A percentile compares a stretch with the other conserved stretches of the same genome.
Conservation (phyloP, 2,888 invertebrate genomes). For the Venusia cambrica region DNA sequence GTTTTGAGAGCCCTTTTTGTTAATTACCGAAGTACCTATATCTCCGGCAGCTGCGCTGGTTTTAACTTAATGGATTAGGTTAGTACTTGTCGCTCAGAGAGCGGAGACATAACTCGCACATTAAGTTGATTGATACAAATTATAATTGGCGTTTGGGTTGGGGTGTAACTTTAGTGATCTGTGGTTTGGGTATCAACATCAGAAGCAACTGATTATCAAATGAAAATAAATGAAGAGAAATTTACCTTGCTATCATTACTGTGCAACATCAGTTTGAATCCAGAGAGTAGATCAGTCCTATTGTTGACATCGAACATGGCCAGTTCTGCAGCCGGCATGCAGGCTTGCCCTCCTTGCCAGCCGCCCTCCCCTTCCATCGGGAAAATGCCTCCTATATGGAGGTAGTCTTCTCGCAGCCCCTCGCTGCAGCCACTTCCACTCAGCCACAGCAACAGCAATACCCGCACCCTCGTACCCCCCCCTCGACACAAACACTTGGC, state of each 20-base stretch:
- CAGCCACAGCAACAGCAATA: slow-evolving; percentile 58
- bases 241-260: slow-evolving; percentile 98
- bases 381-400: slow-evolving; percentile 98
- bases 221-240: slow-evolving; percentile 1
- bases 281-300: slow-evolving; percentile 92
- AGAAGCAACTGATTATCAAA: slow-evolving; percentile 1
- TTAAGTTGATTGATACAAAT: slow-evolving; percentile 55
- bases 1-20: slow-evolving; percentile 47
- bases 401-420: slow-evolving; percentile 83
- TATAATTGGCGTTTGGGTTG: slow-evolving; percentile 40
- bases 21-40: slow-evolving; percentile 45
- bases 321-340: slow-evolving; percentile 97
- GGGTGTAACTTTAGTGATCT: too few species aligned
- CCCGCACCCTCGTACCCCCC: slow-evolving; percentile 39
- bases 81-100: slow-evolving; percentile 42
- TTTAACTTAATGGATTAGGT: slow-evolving; percentile 57
- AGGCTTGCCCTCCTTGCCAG: slow-evolving; percentile 99
- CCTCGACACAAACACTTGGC: slow-evolving; percentile 62
- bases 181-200: too few species aligned
- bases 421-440: slow-evolving; percentile 58
- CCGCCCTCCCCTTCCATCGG: slow-evolving; percentile 98
- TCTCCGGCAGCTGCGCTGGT: slow-evolving; percentile 42
- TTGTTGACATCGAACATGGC: slow-evolving; percentile 98
- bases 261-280: slow-evolving; percentile 93
- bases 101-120: slow-evolving; percentile 46